phyloP scores from a whole-genome alignment of 1,140 invertebrate genomes.

The Limonius californicus region DNA sequence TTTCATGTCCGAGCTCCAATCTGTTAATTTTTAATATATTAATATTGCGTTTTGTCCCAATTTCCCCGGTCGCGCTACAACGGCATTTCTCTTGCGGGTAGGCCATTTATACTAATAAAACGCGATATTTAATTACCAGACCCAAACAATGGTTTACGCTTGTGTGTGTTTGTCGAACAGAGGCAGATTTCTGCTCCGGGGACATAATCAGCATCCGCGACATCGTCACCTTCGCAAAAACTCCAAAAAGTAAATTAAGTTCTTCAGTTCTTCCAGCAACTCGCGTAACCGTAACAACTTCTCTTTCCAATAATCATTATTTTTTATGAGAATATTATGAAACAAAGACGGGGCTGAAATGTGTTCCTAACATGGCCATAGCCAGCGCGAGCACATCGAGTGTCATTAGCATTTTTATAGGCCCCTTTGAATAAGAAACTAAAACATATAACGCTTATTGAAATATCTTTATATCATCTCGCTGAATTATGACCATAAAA shows the following conservation, averaged over 20 bases:
- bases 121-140: no score
- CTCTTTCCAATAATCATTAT: slow-evolving; percentile 1
- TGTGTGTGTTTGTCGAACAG: no score
- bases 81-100: no score
- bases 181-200: no score
- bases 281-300: not conserved
- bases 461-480: slow-evolving; percentile 5
- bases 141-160: no score
- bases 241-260: not conserved
- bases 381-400: not conserved
- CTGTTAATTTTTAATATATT: not conserved
- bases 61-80: no score
- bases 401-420: slow-evolving; percentile 9
- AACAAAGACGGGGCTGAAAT: not conserved
- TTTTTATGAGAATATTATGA: not conserved
- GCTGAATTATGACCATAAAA: not conserved
- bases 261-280: not conserved
- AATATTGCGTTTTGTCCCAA: no score
- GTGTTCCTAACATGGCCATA: not conserved
- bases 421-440: slow-evolving; percentile 3
- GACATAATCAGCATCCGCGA: no score
- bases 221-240: not conserved
- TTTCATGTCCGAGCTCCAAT: not conserved
- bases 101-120: no score
- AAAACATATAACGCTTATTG: slow-evolving; percentile 8